These are phyloP conservation scores for Heliconius himera DNA, from an alignment of 1,140 invertebrate species.

Conservation along the genomic window DNA sequence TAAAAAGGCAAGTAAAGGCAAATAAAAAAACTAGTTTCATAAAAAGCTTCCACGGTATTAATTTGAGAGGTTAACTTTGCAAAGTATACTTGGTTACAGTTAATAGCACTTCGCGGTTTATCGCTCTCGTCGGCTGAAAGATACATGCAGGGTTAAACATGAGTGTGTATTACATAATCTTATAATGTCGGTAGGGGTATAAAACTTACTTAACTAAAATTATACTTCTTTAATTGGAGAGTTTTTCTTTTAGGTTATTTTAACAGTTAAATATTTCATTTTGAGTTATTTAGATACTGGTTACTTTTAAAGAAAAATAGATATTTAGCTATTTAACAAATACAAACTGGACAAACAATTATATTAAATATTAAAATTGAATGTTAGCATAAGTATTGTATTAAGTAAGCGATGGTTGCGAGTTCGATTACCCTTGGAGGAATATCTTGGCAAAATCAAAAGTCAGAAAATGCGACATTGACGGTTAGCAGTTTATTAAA, in stretches of 20 bases:
- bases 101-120: conserved; percentile 15
- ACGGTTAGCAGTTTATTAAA: too few species aligned
- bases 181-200: neutral
- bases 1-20: neutral
- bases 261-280: neutral
- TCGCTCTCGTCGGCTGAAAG: conserved; percentile 9
- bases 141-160: conserved; percentile 13
- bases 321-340: too few species aligned
- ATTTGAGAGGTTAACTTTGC: conserved; percentile 14
- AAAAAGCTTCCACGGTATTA: conserved; percentile 14
- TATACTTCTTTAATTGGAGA: neutral
- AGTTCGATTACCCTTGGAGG: too few species aligned
- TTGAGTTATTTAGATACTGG: neutral
- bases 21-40: neutral
- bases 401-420: too few species aligned
- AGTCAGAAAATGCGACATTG: too few species aligned
- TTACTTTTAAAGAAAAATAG: neutral
- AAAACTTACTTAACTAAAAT: conserved; percentile 5
- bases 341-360: too few species aligned
- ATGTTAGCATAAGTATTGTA: too few species aligned
- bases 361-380: too few species aligned
- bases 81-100: conserved; percentile 14
- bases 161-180: conserved; percentile 7
- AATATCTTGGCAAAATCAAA: too few species aligned
- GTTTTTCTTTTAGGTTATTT: neutral